These are phyloP conservation scores for Chaenocephalus aceratus DNA, from an alignment of 2,113 vertebrate species.

Conservation along the genomic window DNA sequence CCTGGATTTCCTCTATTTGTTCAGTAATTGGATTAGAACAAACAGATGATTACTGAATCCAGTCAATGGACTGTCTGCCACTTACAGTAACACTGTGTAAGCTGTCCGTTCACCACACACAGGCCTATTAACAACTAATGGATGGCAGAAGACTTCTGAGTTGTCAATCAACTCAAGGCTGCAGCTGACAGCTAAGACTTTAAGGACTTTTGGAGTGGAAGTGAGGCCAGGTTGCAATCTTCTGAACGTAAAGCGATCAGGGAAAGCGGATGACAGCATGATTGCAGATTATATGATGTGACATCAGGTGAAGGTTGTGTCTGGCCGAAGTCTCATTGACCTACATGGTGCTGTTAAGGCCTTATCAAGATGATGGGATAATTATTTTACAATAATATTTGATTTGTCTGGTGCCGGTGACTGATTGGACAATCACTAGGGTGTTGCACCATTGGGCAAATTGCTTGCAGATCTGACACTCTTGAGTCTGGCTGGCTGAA, in stretches of 20 bases:
- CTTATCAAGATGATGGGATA: background rate
- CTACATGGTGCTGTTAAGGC: background rate
- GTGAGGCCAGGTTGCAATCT: constrained; percentile 16
- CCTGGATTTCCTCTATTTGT: constrained; percentile 29
- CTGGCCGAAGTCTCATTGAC: constrained; percentile 7
- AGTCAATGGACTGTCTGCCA: background rate
- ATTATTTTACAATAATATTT: background rate
- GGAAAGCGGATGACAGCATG: constrained; percentile 19
- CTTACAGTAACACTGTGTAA: background rate
- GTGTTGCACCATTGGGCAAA: background rate
- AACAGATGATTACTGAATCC: constrained; percentile 21
- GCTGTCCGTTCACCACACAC: background rate
- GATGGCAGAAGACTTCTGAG: background rate
- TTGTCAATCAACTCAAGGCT: constrained; percentile 41
- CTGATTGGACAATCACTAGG: background rate
- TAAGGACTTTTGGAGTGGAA: constrained; percentile 27
- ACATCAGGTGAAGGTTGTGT: constrained; percentile 27
- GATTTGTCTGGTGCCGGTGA: background rate
- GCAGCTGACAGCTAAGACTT: constrained; percentile 18
- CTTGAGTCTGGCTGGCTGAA: background rate
- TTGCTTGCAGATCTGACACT: background rate
- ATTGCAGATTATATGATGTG: constrained; percentile 39
- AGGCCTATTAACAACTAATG: constrained; percentile 21
- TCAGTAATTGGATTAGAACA: constrained; percentile 39
- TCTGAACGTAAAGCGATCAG: constrained; percentile 23